Evolutionary conservation across 2,888 invertebrate genomes (phyloP).

Genomic region (Campoplex nolae): DNA sequence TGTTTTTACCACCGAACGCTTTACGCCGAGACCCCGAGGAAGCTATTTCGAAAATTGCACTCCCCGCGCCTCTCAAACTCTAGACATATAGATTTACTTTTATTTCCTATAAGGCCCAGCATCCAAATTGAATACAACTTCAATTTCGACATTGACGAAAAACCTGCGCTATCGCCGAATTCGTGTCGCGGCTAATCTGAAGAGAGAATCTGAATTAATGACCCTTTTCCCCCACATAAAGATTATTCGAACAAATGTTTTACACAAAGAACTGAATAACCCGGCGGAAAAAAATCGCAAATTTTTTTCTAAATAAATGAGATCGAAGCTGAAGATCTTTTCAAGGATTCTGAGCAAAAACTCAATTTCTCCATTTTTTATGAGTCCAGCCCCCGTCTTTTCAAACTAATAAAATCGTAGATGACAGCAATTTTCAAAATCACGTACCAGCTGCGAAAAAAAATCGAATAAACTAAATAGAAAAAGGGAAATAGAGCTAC

Average conservation of each 20-base stretch:
- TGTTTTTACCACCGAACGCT: slow-evolving; percentile 38
- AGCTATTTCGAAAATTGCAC: slow-evolving; percentile 66
- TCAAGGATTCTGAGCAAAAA: too few species aligned
- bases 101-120: slow-evolving; percentile 4
- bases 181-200: too few species aligned
- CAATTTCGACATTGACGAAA: slow-evolving; percentile 52
- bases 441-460: too few species aligned
- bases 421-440: background rate
- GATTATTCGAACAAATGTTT: background rate
- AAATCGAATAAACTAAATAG: too few species aligned
- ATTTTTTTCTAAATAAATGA: too few species aligned
- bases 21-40: slow-evolving; percentile 36
- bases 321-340: too few species aligned
- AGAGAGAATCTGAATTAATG: background rate
- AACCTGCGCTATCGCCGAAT: background rate
- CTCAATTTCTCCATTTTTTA: too few species aligned
- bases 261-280: too few species aligned
- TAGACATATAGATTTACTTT: background rate
- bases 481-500: too few species aligned
- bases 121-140: slow-evolving; percentile 39
- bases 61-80: background rate
- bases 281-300: too few species aligned
- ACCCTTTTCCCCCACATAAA: background rate
- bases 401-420: background rate
- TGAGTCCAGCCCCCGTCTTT: too few species aligned